These are phyloP conservation scores for Troides aeacus DNA, from an alignment of 2,888 invertebrate genomes.

Conservation along the genomic window DNA sequence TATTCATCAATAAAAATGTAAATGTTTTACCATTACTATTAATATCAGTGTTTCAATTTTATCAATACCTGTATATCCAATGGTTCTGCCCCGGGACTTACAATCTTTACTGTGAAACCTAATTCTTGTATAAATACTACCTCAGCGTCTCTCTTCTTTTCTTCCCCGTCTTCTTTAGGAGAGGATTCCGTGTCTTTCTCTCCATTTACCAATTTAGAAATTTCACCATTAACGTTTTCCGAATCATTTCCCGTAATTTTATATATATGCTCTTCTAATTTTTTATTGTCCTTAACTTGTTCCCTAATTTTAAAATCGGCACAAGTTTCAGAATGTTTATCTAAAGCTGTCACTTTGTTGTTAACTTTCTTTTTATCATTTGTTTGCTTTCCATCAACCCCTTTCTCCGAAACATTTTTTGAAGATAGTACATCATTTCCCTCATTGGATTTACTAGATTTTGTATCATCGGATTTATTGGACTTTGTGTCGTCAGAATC, in stretches of 20 bases:
- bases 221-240: constrained; percentile 59
- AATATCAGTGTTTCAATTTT: background rate
- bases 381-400: constrained; percentile 48
- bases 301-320: constrained; percentile 55
- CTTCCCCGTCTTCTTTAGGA: constrained; percentile 77
- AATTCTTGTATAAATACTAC: constrained; percentile 94
- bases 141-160: constrained; percentile 85
- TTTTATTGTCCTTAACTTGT: constrained; percentile 49
- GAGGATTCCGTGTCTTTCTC: constrained; percentile 70
- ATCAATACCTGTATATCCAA: constrained; percentile 92
- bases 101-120: constrained; percentile 96
- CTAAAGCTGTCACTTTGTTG: constrained; percentile 55
- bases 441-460: constrained; percentile 63
- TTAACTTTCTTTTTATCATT: constrained; percentile 64
- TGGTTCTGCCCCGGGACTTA: constrained; percentile 93
- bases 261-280: constrained; percentile 44
- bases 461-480: no score
- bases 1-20: background rate
- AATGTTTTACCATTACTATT: background rate
- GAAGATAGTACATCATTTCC: constrained; percentile 44
- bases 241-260: constrained; percentile 45
- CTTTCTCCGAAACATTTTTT: constrained; percentile 49
- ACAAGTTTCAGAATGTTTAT: constrained; percentile 54
- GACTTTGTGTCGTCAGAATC: constrained; percentile 60
- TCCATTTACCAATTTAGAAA: constrained; percentile 59